Evolutionary conservation across 2,797 vertebrate genomes (phyloP).

Genomic region (Acridotheres tristis): DNA sequence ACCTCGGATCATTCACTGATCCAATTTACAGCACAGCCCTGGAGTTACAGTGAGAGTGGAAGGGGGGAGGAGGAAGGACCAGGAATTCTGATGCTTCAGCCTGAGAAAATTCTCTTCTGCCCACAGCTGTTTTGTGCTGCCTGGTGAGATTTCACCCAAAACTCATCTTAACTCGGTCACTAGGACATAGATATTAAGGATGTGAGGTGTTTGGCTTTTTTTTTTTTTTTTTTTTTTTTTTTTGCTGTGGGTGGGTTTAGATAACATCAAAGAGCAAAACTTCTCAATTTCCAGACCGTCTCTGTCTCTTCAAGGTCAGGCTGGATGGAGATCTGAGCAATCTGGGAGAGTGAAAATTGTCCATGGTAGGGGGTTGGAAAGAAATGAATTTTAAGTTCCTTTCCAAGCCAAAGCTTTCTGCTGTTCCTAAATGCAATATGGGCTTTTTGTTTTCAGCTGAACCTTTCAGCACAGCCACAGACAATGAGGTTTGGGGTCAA

Average conservation of each 20-base stretch:
- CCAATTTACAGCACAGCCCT: neutral
- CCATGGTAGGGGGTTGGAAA: neutral
- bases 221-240: too few species aligned
- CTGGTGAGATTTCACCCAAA: neutral
- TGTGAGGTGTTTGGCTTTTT: too few species aligned
- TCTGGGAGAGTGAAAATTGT: too few species aligned
- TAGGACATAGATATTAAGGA: neutral
- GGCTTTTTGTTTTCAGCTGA: neutral
- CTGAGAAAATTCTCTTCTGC: neutral
- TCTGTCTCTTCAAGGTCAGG: neutral
- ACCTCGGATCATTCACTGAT: neutral
- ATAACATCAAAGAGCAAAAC: neutral
- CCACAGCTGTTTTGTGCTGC: neutral
- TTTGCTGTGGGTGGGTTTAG: neutral
- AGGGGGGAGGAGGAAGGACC: neutral
- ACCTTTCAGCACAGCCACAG: neutral
- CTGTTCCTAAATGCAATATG: rapidly evolving
- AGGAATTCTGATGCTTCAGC: neutral
- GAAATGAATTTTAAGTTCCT: neutral
- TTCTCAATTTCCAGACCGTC: neutral
- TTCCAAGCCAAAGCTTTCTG: neutral
- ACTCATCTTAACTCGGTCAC: neutral
- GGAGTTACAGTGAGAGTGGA: neutral
- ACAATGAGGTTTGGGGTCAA: too few species aligned
- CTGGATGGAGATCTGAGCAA: neutral